Percentiles rank a stretch among this genome's conserved stretches.
These are phyloP conservation scores for Ooceraea biroi DNA, from an alignment of 1,140 invertebrate species.

Conservation along the genomic window DNA sequence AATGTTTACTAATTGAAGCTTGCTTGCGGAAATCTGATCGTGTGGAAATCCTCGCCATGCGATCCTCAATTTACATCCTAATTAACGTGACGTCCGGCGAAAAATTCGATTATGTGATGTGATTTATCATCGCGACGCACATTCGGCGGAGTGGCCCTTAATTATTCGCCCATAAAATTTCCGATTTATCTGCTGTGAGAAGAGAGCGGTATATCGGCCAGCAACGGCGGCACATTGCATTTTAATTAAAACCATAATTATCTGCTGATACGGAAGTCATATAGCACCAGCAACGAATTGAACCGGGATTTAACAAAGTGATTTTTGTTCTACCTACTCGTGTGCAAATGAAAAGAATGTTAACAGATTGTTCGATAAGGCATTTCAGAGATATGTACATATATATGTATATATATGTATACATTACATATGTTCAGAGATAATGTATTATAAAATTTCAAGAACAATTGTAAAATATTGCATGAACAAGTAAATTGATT, in stretches of 20 bases:
- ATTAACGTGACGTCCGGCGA: conserved; percentile 47
- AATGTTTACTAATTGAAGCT: conserved; percentile 12
- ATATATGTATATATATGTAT: no score
- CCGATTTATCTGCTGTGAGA: conserved; percentile 43
- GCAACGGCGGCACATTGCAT: background rate
- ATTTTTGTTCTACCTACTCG: background rate
- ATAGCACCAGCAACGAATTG: conserved; percentile 10
- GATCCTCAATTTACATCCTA: conserved; percentile 57
- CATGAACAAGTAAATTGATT: background rate
- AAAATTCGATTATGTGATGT: conserved; percentile 45
- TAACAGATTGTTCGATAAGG: background rate
- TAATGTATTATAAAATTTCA: background rate
- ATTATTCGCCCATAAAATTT: conserved; percentile 57
- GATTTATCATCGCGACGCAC: conserved; percentile 44
- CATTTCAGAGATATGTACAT: background rate
- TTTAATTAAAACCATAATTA: conserved; percentile 63
- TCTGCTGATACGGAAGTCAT: conserved; percentile 30
- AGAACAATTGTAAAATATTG: background rate
- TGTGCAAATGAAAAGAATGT: background rate
- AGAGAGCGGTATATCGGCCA: conserved; percentile 29
- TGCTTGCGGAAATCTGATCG: background rate
- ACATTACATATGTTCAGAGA: background rate
- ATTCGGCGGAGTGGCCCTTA: conserved; percentile 41
- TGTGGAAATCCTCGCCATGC: conserved; percentile 15
- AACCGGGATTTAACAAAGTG: conserved; percentile 27